Conservation (phyloP, 2,888 invertebrate genomes). For the Endotricha flammealis region DNA sequence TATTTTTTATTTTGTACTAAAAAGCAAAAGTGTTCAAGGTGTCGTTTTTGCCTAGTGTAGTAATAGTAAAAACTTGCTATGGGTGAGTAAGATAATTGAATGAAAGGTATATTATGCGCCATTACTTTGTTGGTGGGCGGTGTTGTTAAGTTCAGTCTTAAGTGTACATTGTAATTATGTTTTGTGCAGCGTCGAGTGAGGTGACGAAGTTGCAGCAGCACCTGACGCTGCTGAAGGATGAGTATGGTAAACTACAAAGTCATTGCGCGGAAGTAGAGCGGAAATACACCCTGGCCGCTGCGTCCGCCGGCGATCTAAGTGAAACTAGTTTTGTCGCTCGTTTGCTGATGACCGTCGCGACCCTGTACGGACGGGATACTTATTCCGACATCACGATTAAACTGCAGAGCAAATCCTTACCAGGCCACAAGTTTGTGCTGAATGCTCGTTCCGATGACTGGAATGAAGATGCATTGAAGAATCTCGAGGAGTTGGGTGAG, state of each 20-base stretch:
- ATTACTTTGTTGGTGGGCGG: slow-evolving; percentile 51
- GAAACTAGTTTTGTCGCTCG: slow-evolving; percentile 91
- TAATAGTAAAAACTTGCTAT: slow-evolving; percentile 43
- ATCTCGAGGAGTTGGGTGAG: slow-evolving; percentile 82
- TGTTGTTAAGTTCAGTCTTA: slow-evolving; percentile 36
- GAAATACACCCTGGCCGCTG: slow-evolving; percentile 88
- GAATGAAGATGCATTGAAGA: slow-evolving; percentile 84
- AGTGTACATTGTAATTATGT: slow-evolving; percentile 32
- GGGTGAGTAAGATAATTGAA: slow-evolving; percentile 72
- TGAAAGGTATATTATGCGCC: too few species aligned
- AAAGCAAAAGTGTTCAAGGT: slow-evolving; percentile 29
- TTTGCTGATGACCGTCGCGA: slow-evolving; percentile 87
- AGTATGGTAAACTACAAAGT: slow-evolving; percentile 93
- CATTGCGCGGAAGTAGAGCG: slow-evolving; percentile 89
- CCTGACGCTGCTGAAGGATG: slow-evolving; percentile 89
- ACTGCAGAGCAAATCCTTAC: slow-evolving; percentile 83
- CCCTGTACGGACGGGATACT: slow-evolving; percentile 87
- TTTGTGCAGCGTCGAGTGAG: slow-evolving; percentile 76
- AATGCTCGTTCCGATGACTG: slow-evolving; percentile 92
- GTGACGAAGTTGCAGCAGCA: slow-evolving; percentile 89
- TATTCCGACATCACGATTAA: slow-evolving; percentile 91
- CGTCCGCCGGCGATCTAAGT: slow-evolving; percentile 80
- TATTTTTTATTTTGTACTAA: slow-evolving; percentile 31
- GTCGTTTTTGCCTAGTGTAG: slow-evolving; percentile 29
- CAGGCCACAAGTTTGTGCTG: slow-evolving; percentile 93